Evolutionary conservation across 2,797 vertebrate genomes (phyloP).

Genomic region (Fratercula arctica): DNA sequence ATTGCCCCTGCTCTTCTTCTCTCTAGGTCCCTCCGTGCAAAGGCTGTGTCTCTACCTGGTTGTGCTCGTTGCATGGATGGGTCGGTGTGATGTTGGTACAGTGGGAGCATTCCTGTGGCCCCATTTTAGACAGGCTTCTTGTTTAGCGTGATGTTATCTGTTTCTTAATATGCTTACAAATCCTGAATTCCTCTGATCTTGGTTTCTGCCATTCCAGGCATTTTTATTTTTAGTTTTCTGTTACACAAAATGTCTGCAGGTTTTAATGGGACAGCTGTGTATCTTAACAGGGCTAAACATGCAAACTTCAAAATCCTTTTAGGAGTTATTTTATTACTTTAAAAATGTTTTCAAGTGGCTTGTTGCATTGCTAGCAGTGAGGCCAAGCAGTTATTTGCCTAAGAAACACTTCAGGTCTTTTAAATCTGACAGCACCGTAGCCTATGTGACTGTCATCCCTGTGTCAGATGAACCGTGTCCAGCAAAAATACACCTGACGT

Average conservation of each 20-base stretch:
- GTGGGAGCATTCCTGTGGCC: not conserved
- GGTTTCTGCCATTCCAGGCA: not conserved
- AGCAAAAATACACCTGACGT: not conserved
- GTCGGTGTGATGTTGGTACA: not conserved
- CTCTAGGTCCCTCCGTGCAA: not conserved
- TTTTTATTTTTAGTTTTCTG: not conserved
- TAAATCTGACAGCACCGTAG: not conserved
- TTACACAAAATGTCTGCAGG: not conserved
- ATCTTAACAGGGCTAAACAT: not conserved
- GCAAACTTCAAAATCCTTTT: not conserved
- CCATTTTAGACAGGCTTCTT: not conserved
- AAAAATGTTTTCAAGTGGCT: not conserved
- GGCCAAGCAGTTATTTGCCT: not conserved
- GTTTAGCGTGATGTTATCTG: not conserved
- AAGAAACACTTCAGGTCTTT: not conserved
- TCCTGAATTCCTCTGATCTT: not conserved
- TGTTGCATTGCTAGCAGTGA: not conserved
- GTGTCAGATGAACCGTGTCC: not conserved
- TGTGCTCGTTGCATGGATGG: not conserved
- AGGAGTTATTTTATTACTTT: not conserved
- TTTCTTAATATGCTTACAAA: not conserved
- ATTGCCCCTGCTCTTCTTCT: fast-evolving
- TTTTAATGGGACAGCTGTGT: not conserved
- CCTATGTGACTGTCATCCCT: not conserved
- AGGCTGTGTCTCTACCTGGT: not conserved